Conservation (phyloP, 1,140 invertebrate species). For the Zophobas atratus region DNA sequence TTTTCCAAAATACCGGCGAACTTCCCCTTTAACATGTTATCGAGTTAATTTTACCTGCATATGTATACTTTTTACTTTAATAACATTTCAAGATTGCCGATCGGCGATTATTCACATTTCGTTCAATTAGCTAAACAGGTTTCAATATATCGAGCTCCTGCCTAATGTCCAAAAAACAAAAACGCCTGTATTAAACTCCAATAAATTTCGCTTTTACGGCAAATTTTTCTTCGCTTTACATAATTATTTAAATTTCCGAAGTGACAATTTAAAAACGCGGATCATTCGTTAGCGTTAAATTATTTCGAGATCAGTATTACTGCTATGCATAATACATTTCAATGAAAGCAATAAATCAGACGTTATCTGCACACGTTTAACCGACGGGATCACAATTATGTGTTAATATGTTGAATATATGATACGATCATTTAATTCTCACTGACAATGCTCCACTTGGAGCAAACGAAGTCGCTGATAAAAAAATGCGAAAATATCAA, state of each 20-base stretch:
- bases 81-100: no score
- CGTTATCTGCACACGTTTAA: conserved; percentile 52
- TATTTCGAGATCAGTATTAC: conserved; percentile 10
- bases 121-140: no score
- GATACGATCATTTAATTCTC: conserved; percentile 47
- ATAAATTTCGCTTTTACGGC: no score
- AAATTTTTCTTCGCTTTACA: no score
- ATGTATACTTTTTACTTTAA: no score
- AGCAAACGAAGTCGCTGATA: conserved; percentile 9
- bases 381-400: conserved; percentile 54
- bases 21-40: no score
- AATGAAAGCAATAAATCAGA: conserved; percentile 56
- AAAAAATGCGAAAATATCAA: conserved; percentile 26
- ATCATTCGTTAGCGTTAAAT: conserved; percentile 8
- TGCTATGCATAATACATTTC: conserved; percentile 41
- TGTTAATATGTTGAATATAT: conserved; percentile 55
- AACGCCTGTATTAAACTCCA: no score
- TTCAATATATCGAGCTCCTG: no score
- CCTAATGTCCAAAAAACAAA: no score
- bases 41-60: no score
- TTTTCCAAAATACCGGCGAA: no score
- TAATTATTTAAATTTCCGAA: not conserved
- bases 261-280: conserved; percentile 4
- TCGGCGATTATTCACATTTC: no score
- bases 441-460: conserved; percentile 15